These are phyloP conservation scores for Tortricodes alternella DNA, from an alignment of 2,888 invertebrate species.

Conservation along the genomic window DNA sequence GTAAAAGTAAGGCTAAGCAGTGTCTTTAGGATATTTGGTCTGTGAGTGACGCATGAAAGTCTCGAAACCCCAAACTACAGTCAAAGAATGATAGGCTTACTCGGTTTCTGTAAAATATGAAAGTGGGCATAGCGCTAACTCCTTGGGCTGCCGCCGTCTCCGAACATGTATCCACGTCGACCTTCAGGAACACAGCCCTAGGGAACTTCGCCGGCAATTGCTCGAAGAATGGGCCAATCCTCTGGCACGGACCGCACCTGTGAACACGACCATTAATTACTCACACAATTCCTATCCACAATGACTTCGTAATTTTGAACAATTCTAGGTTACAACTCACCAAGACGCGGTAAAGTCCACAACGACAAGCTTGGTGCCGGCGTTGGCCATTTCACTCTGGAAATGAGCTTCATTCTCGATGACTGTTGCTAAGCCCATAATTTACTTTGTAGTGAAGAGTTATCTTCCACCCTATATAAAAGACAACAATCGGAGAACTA, in stretches of 20 bases:
- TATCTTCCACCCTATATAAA: conserved; percentile 36
- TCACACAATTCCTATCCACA: conserved; percentile 30
- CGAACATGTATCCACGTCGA: conserved; percentile 96
- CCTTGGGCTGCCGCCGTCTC: conserved; percentile 94
- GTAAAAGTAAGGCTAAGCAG: too few species aligned
- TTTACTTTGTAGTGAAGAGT: conserved; percentile 41
- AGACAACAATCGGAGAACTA: conserved; percentile 55
- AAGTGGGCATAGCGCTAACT: conserved; percentile 99
- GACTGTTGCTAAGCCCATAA: conserved; percentile 84
- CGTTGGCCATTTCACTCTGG: conserved; percentile 90
- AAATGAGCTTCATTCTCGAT: conserved; percentile 92
- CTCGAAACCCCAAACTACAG: too few species aligned
- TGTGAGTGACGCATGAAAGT: too few species aligned
- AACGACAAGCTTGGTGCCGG: conserved; percentile 94
- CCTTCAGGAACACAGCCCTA: conserved; percentile 94
- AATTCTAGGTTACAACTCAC: conserved; percentile 78
- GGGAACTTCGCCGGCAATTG: conserved; percentile 94
- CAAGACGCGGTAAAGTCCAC: conserved; percentile 98
- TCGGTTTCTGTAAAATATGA: conserved; percentile 95
- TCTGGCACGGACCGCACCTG: conserved; percentile 98
- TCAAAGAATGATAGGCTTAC: conserved; percentile 72
- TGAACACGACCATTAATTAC: conserved; percentile 31
- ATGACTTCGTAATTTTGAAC: conserved; percentile 49
- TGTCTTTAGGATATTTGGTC: too few species aligned
- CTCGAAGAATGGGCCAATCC: conserved; percentile 96